Evolutionary conservation across 2,888 invertebrate species (phyloP).

Genomic region (Cecidostiba fungosa): DNA sequence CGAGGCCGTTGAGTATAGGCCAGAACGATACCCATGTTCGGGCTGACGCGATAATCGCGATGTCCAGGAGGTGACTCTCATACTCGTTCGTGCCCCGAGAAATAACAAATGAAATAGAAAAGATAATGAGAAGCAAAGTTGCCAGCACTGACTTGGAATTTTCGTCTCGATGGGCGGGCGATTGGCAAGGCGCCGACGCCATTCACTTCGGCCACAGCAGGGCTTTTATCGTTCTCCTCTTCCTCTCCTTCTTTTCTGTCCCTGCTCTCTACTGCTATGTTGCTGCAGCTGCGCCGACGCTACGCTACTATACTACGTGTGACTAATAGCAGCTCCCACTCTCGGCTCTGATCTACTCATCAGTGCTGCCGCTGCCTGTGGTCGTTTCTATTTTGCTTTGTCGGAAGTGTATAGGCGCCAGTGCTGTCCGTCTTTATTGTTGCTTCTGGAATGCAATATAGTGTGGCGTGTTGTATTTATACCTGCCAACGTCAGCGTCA

Average conservation of each 20-base stretch:
- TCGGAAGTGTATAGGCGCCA: too few relatives aligned
- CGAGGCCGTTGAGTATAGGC: not conserved
- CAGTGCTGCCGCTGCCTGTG: not conserved
- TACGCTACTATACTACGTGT: too few relatives aligned
- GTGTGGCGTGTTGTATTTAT: too few relatives aligned
- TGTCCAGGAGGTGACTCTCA: not conserved
- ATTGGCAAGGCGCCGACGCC: slow-evolving; percentile 78
- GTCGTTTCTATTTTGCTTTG: too few relatives aligned
- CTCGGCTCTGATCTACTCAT: not conserved
- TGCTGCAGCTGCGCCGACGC: not conserved
- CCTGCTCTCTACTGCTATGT: not conserved
- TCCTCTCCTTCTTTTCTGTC: slow-evolving; percentile 6
- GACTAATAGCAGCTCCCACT: not conserved
- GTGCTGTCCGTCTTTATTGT: not conserved
- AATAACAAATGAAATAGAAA: slow-evolving; percentile 63
- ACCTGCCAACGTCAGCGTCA: not conserved
- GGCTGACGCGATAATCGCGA: not conserved
- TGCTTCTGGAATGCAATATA: not conserved
- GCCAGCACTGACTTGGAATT: slow-evolving; percentile 80
- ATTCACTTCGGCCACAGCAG: slow-evolving; percentile 64
- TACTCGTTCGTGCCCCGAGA: not conserved
- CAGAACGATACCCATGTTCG: not conserved
- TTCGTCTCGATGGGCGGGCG: slow-evolving; percentile 74
- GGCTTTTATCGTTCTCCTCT: slow-evolving; percentile 40
- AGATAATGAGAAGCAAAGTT: slow-evolving; percentile 75